Conservation (phyloP, 2,797 vertebrate genomes). For the Sebastes trivittatus region DNA sequence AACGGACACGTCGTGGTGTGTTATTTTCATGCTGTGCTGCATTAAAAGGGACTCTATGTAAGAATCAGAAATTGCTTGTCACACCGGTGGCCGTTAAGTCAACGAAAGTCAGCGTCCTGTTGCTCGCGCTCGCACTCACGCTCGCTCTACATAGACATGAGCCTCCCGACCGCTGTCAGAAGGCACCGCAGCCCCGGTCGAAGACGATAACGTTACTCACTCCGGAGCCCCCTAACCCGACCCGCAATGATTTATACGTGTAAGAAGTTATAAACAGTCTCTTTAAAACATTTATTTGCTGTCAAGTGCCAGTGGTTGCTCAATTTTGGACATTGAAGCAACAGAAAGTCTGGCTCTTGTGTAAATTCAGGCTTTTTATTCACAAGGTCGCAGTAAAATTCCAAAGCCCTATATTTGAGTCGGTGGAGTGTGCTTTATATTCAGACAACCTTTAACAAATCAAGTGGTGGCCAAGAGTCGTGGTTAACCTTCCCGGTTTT, state of each 20-base stretch:
- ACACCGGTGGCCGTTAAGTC: too few relatives aligned
- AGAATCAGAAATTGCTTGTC: too few relatives aligned
- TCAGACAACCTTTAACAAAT: slow-evolving; percentile 5
- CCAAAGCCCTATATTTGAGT: background rate
- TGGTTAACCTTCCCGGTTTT: background rate
- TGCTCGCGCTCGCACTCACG: too few relatives aligned
- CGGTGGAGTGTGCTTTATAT: background rate
- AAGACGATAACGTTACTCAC: too few relatives aligned
- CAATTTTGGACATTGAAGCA: background rate
- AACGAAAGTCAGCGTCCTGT: too few relatives aligned
- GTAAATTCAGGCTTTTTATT: background rate
- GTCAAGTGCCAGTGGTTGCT: background rate
- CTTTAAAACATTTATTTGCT: background rate
- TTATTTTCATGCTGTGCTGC: background rate
- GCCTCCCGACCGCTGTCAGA: too few relatives aligned
- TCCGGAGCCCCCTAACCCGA: too few relatives aligned
- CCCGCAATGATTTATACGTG: too few relatives aligned
- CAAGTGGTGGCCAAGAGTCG: background rate
- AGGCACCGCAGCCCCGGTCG: rapidly evolving
- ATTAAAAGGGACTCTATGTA: too few relatives aligned
- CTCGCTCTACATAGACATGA: too few relatives aligned
- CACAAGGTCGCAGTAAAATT: background rate
- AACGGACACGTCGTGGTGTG: background rate
- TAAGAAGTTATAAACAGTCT: too few relatives aligned
- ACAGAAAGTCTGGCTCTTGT: background rate